Base-by-base conservation (phyloP, 2,113 vertebrate species). In the Tiliqua scincoides region DNA sequence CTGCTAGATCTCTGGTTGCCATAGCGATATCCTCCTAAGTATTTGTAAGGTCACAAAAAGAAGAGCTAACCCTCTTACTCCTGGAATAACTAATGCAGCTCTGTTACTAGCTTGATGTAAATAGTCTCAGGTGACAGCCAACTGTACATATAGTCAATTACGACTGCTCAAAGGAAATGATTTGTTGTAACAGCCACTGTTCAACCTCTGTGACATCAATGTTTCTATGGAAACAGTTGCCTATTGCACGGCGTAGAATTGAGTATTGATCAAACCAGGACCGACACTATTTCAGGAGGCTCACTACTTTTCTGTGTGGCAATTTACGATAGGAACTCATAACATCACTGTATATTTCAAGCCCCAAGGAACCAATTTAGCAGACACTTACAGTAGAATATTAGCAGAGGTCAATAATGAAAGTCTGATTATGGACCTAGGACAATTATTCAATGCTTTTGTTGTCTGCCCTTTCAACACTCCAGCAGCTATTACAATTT, bases 361-460 rank as follows among this genome's bases (percentile, higher is more conserved):
- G 97, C 98, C 98, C 98, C 97, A 97, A 98, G 98, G 97, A 99
- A 97, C 98, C 98, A 98, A 99, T 99, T 99, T 99, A 98, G 97
- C 93, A 96, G 98, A 98, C 96, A 95, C 96, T 98, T 98, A 98
- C 98, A 97, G 97, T 97, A 97, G 97, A 98, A 98, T 98, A 98
- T 98, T 97, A 98, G 97, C 97, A 97, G 96, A 97, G 97, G 98
- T 99, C 98, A 99, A 99, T 99, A 99, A 98, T 98, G 97, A 97
- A 98, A 98, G 98, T 98, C 97, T 98, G 97, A 98, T 98, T 97
- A 97, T 97, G 96, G 97, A 96, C 96, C 96, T 97, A 95, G 96
- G 97, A 98, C 97, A 97, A 98, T 97, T 97, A 98, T 97, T 97
- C 97, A 96, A 94, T 95, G 95, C 96, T 97, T 97, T 94, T 97